Evolutionary conservation across 2,113 vertebrate species (phyloP).

Genomic region (Atrichornis clamosus): DNA sequence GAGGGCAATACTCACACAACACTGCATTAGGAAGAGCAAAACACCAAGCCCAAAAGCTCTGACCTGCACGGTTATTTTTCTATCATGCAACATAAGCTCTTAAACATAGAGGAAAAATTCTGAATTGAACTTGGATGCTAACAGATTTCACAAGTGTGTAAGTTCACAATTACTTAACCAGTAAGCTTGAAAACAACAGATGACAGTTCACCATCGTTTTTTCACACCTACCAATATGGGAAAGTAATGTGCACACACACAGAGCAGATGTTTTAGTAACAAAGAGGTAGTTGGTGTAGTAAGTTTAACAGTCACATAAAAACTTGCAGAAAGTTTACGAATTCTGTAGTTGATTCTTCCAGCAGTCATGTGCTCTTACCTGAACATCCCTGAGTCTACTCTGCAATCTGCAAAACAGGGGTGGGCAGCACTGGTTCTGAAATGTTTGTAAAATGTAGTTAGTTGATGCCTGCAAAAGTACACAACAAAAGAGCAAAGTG

Average conservation of each 20-base stretch:
- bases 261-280: background rate
- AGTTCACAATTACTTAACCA: background rate
- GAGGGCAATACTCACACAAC: background rate
- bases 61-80: background rate
- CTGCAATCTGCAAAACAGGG: background rate
- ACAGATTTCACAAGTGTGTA: background rate
- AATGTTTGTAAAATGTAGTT: conserved; percentile 5
- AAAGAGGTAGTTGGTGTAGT: background rate
- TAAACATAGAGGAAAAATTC: background rate
- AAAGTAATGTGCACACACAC: background rate
- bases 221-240: background rate
- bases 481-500: background rate
- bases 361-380: background rate
- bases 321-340: background rate
- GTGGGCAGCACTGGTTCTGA: background rate
- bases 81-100: background rate
- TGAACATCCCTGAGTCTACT: background rate
- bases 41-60: background rate
- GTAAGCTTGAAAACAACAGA: background rate
- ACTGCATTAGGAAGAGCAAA: background rate
- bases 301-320: background rate
- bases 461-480: conserved; percentile 5
- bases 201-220: background rate
- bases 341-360: background rate
- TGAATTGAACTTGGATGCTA: background rate